A percentile compares a stretch with the other conserved stretches of the same genome.
phyloP scores from a whole-genome alignment of 2,888 invertebrate species.

The Dryadula phaetusa region DNA sequence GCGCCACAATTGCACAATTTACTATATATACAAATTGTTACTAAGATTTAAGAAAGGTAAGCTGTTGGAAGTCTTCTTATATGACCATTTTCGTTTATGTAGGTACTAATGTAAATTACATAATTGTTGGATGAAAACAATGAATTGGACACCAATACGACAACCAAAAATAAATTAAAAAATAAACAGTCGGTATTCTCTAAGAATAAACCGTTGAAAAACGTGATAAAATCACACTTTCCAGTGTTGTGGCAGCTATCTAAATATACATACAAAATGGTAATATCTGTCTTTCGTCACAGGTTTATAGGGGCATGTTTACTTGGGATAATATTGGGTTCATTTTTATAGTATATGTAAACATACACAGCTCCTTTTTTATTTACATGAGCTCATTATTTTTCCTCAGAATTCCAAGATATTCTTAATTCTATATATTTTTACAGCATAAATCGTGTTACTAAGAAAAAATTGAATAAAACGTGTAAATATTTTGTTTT shows the following conservation, averaged over 20 bases:
- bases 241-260: neutral
- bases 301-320: neutral
- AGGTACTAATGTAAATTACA: neutral
- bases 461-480: no score
- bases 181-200: neutral
- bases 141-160: neutral
- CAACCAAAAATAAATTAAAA: neutral
- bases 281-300: neutral
- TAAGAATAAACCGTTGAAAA: slow-evolving; percentile 9
- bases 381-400: no score
- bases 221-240: slow-evolving; percentile 3
- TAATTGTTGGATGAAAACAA: neutral
- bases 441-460: no score
- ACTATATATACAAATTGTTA: no score
- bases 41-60: no score
- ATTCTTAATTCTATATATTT: no score
- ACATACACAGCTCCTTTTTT: no score
- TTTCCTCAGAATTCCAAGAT: no score
- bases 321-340: neutral
- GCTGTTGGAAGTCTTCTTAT: no score
- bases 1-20: no score
- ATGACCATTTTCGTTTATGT: neutral
- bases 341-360: no score
- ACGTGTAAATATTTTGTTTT: no score
- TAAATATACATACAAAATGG: slow-evolving; percentile 10